A percentile compares a stretch with the other conserved stretches of the same genome.
Evolutionary conservation across 2,888 invertebrate genomes (phyloP).

Genomic region (Zygothrica quintamaculata): DNA sequence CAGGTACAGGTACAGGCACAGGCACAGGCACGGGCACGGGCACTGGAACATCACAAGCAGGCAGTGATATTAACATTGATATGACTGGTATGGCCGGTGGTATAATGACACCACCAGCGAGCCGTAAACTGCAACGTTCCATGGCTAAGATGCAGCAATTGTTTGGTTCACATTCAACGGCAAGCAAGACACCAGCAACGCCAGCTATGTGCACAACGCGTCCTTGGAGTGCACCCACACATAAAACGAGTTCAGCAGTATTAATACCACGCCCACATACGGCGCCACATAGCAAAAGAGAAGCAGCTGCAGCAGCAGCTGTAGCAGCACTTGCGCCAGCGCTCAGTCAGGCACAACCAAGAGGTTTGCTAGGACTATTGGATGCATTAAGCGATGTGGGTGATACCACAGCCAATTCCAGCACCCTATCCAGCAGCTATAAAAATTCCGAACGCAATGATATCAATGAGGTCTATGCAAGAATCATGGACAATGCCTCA

Average conservation of each 20-base stretch:
- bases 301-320: constrained; percentile 7
- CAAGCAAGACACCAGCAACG: no score
- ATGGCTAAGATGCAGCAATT: constrained; percentile 79
- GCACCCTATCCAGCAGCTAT: constrained; percentile 26
- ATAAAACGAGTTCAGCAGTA: neutral
- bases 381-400: constrained; percentile 31
- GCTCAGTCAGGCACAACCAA: neutral
- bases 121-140: constrained; percentile 68
- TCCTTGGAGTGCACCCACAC: constrained; percentile 38
- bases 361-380: constrained; percentile 6
- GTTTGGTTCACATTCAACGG: constrained; percentile 41
- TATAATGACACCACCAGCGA: constrained; percentile 32
- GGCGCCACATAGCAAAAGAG: constrained; percentile 44
- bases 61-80: neutral
- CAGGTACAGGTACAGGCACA: no score
- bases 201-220: neutral
- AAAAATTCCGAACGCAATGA: neutral
- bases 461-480: constrained; percentile 11
- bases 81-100: neutral
- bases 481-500: constrained; percentile 14
- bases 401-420: constrained; percentile 25
- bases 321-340: neutral
- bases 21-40: no score
- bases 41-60: constrained; percentile 9
- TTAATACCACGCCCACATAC: constrained; percentile 54